A percentile compares a stretch with the other conserved stretches of the same genome.
Evolutionary conservation across 2,888 invertebrate genomes (phyloP).

Genomic region (Cephus runcator): DNA sequence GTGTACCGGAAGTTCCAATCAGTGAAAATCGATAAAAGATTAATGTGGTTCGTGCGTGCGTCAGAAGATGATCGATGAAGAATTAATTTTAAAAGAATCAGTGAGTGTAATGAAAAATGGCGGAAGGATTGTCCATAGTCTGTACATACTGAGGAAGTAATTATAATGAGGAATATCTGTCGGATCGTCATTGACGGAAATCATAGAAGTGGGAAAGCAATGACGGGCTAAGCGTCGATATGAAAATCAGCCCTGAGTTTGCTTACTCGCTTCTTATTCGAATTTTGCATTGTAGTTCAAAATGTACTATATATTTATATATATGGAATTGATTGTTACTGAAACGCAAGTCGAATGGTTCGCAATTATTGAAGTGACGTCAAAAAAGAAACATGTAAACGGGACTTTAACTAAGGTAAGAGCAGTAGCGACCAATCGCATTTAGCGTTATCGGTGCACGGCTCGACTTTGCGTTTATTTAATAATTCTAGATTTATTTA

Average conservation of each 20-base stretch:
- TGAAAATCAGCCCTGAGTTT: neutral
- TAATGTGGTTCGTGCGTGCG: neutral
- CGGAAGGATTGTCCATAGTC: conserved; percentile 45
- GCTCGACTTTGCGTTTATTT: neutral
- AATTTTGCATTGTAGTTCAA: neutral
- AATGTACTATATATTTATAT: neutral
- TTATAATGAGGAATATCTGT: conserved; percentile 29
- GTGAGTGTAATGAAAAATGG: conserved; percentile 36
- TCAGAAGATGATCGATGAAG: conserved; percentile 3
- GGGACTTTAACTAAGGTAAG: neutral
- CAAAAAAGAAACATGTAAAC: neutral
- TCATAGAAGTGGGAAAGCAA: neutral
- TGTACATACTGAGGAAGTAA: conserved; percentile 39
- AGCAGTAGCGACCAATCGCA: neutral
- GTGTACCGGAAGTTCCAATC: neutral
- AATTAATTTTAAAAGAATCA: conserved; percentile 15
- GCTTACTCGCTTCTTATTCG: neutral
- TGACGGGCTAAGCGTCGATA: neutral
- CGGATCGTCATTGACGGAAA: conserved; percentile 5
- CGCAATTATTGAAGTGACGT: neutral
- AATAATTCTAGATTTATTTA: neutral
- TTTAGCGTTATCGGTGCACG: neutral
- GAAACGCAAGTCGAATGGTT: neutral
- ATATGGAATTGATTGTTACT: neutral
- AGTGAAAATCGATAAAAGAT: neutral